Evolutionary conservation across 2,888 invertebrate species (phyloP), one percentile per base, ranked within the genome.

Genomic region (Parthenolecanium corni): DNA sequence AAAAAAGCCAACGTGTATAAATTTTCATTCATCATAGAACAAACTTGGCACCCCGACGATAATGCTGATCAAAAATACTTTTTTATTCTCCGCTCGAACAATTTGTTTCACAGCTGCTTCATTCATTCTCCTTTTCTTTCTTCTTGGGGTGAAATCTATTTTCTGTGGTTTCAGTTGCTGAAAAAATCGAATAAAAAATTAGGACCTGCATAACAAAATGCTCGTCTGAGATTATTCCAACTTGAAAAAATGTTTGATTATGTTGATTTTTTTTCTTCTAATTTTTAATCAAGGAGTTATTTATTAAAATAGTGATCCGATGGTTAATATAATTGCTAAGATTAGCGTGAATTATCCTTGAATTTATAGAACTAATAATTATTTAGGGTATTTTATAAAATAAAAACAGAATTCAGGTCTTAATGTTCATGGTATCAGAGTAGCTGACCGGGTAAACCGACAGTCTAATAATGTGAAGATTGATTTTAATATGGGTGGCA

Each of bases 131-230:
- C 88, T 88, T 72, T 83, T 86, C 63, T 86, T 89, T 74, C 83
- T 82, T 51, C 85, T 79, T 0, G 88, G 85, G 65, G 83, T 82
- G 66, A 86, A 83, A 69, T 89, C 83, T 53, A 91, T 78, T 68
- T 84, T 81, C 54, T 84, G 84, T 16, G 88, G 85, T 74, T 88
- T 91, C 24, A 90, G 71, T 72, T 80, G 79, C 86, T 87, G 73
- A 11, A 81, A 78, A 69, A 67, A 69, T 69, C 68, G 62, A 18
- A n/a, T n/a, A n/a, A n/a, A n/a, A n/a, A n/a, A n/a, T n/a, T n/a
- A n/a, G n/a, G n/a, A n/a, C n/a, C n/a, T n/a, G n/a, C n/a, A n/a
- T n/a, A n/a, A n/a, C n/a, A n/a, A n/a, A n/a, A n/a, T n/a, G n/a
- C n/a, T n/a, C n/a, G n/a, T n/a, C n/a, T n/a, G n/a, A n/a, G n/a